Conservation (phyloP, 2,888 invertebrate species). For the Galeopsomyia nigrocyanea region DNA sequence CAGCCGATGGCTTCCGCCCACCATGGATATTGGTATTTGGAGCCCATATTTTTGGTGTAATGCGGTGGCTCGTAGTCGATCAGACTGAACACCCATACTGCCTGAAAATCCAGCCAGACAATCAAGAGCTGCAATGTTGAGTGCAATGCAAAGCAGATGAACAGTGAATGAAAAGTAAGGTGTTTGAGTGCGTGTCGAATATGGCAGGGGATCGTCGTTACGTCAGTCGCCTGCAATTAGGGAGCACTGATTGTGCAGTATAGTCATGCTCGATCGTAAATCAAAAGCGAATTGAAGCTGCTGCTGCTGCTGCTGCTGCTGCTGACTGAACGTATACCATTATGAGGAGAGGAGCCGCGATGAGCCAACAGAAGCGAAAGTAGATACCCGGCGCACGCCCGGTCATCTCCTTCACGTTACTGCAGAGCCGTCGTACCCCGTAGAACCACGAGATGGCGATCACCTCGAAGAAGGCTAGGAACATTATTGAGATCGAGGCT, state of each 20-base stretch:
- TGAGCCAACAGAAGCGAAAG: constrained; percentile 88
- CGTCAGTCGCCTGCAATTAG: neutral
- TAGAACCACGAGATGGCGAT: constrained; percentile 94
- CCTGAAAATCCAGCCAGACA: constrained; percentile 70
- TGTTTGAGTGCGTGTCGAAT: too few relatives aligned
- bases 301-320: too few relatives aligned
- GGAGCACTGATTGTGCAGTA: neutral
- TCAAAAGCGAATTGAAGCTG: constrained; percentile 12
- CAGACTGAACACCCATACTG: constrained; percentile 89
- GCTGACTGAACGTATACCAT: too few relatives aligned
- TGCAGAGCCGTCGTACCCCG: constrained; percentile 83
- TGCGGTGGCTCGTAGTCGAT: constrained; percentile 90
- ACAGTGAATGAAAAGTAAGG: too few relatives aligned
- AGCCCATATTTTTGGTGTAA: constrained; percentile 79
- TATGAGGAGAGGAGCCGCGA: constrained; percentile 84
- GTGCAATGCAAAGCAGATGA: too few relatives aligned
- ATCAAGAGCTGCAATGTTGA: too few relatives aligned
- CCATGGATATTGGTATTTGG: constrained; percentile 81
- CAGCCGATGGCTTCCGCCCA: constrained; percentile 92
- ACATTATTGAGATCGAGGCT: constrained; percentile 92
- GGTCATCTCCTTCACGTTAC: constrained; percentile 92
- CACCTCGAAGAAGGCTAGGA: constrained; percentile 93
- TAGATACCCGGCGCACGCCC: constrained; percentile 84
- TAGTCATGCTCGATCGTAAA: neutral
- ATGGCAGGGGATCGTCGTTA: too few relatives aligned